These are phyloP conservation scores for Riparia riparia DNA, from an alignment of 2,113 vertebrate genomes.

Conservation along the genomic window DNA sequence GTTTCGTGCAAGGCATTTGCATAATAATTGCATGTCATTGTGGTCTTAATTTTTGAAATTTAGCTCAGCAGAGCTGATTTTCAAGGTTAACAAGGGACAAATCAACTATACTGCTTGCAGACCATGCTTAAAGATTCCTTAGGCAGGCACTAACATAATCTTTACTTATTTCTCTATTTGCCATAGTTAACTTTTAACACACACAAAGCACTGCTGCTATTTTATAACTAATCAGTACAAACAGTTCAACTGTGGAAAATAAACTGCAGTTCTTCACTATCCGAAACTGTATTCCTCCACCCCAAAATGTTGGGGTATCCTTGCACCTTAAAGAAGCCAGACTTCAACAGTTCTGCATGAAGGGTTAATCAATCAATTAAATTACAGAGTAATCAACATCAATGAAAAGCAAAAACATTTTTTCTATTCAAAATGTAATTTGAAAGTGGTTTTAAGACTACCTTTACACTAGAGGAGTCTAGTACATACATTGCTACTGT, in stretches of 20 bases:
- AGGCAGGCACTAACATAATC: neutral
- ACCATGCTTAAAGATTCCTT: neutral
- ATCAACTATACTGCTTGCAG: no score
- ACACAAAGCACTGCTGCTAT: neutral
- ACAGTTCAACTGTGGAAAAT: neutral
- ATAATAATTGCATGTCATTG: no score
- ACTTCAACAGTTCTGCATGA: neutral
- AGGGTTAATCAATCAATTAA: neutral
- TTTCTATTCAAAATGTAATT: no score
- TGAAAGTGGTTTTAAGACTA: no score
- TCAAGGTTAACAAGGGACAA: no score
- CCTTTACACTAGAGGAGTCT: no score
- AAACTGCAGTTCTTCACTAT: neutral
- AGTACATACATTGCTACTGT: no score
- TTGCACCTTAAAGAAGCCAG: neutral
- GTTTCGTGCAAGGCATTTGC: no score
- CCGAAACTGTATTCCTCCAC: neutral
- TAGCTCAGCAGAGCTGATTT: no score
- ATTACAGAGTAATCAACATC: neutral
- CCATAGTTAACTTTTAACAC: neutral
- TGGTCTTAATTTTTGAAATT: no score
- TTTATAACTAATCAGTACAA: neutral
- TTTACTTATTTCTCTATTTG: neutral
- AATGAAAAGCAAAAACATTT: no score
- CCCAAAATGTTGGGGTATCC: neutral